A percentile compares a stretch with the other conserved stretches of the same genome.
Conservation (phyloP, 2,113 vertebrate species). For the Channa argus region DNA sequence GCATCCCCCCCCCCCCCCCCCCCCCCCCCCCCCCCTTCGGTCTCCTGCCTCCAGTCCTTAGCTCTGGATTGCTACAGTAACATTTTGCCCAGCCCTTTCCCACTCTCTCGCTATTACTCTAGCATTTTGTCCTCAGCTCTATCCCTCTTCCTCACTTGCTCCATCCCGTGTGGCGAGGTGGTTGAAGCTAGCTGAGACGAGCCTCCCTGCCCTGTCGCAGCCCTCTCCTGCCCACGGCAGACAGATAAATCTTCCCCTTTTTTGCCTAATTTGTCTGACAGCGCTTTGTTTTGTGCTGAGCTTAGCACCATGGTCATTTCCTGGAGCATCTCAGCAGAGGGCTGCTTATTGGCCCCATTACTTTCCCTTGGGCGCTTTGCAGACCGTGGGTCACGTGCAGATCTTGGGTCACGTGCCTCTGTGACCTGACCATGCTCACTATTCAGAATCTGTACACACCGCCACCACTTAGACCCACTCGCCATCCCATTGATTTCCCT, state of each 20-base stretch:
- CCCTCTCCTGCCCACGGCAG: constrained; percentile 37
- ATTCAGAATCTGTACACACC: constrained; percentile 49
- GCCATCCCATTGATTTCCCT: constrained; percentile 60
- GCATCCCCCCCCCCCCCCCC: no score
- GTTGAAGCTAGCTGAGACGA: constrained; percentile 32
- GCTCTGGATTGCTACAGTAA: constrained; percentile 33
- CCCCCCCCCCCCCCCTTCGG: not conserved
- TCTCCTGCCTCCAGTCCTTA: constrained; percentile 21
- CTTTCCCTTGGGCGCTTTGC: constrained; percentile 10
- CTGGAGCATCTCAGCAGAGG: constrained; percentile 45
- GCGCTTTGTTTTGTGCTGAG: constrained; percentile 78
- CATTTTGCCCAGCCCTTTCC: constrained; percentile 45
- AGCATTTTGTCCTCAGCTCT: constrained; percentile 48
- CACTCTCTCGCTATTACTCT: constrained; percentile 36
- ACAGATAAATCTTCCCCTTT: constrained; percentile 55
- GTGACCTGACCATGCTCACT: constrained; percentile 52
- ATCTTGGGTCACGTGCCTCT: constrained; percentile 28
- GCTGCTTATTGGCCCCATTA: constrained; percentile 64
- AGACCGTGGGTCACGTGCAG: constrained; percentile 23
- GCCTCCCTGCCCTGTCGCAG: constrained; percentile 41
- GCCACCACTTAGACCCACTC: not conserved
- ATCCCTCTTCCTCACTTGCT: constrained; percentile 20
- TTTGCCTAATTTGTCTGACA: constrained; percentile 77
- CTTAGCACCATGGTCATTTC: constrained; percentile 71
- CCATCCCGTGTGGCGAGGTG: constrained; percentile 19